Percentiles rank a stretch among this genome's conserved stretches.
These are phyloP conservation scores for Euzophera pinguis DNA, from an alignment of 2,888 invertebrate species.

Conservation along the genomic window DNA sequence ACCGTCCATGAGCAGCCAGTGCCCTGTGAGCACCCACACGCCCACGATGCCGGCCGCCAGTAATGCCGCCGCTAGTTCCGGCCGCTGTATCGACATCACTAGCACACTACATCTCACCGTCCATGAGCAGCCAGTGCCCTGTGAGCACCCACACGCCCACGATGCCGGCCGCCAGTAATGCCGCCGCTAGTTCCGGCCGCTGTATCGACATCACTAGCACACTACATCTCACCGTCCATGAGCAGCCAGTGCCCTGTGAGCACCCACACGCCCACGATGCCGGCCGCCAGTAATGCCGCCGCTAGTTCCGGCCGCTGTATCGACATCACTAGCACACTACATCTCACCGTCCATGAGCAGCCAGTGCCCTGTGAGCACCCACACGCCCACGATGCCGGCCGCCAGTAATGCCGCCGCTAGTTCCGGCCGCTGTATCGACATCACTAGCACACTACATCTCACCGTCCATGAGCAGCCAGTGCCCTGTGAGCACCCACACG, in stretches of 20 bases:
- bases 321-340: too few relatives aligned
- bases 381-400: neutral
- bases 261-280: neutral
- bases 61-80: too few relatives aligned
- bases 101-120: neutral
- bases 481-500: slow-evolving; percentile 98
- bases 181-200: too few relatives aligned
- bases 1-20: neutral
- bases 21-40: neutral
- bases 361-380: slow-evolving; percentile 44
- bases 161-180: neutral
- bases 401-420: too few relatives aligned
- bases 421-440: too few relatives aligned
- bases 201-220: too few relatives aligned
- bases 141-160: neutral
- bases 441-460: slow-evolving; percentile 26
- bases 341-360: slow-evolving; percentile 74
- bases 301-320: too few relatives aligned
- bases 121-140: neutral
- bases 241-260: neutral
- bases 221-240: neutral
- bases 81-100: too few relatives aligned
- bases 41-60: neutral
- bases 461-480: slow-evolving; percentile 99
- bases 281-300: too few relatives aligned